phyloP scores from a whole-genome alignment of 2,797 vertebrate genomes.

The Meda fulgida region DNA sequence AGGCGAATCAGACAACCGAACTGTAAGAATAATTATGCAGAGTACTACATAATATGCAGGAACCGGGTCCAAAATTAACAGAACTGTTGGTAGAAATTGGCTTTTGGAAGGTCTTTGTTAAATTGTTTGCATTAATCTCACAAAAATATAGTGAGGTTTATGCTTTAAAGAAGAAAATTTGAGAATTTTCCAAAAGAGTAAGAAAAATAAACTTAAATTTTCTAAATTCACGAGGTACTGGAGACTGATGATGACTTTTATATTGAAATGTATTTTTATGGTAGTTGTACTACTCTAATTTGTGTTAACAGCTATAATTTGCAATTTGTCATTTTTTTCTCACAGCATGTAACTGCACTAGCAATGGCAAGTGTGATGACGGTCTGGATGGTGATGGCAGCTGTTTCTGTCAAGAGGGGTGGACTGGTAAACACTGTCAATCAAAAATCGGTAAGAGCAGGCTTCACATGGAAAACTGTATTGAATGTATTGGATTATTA shows the following conservation, averaged over 20 bases:
- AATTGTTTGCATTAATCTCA: background rate
- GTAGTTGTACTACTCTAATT: background rate
- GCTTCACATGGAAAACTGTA: background rate
- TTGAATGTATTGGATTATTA: background rate
- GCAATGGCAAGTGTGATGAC: constrained; percentile 81
- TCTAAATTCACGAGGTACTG: background rate
- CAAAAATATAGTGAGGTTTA: background rate
- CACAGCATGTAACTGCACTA: constrained; percentile 84
- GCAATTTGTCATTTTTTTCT: background rate
- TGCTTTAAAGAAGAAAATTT: background rate
- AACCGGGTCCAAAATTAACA: background rate
- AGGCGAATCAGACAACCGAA: background rate
- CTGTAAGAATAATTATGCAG: constrained; percentile 1
- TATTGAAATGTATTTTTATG: background rate
- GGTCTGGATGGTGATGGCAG: constrained; percentile 85
- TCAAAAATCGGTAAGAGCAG: constrained; percentile 78
- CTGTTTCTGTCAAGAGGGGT: constrained; percentile 86
- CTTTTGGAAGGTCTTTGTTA: background rate
- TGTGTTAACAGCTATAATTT: background rate
- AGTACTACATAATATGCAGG: background rate
- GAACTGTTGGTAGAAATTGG: background rate
- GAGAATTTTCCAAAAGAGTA: background rate
- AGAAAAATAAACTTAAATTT: background rate
- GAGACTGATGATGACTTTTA: background rate
- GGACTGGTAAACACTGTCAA: constrained; percentile 85